Conservation (phyloP, 1,140 invertebrate genomes). For the Aphaenogaster floridana region DNA sequence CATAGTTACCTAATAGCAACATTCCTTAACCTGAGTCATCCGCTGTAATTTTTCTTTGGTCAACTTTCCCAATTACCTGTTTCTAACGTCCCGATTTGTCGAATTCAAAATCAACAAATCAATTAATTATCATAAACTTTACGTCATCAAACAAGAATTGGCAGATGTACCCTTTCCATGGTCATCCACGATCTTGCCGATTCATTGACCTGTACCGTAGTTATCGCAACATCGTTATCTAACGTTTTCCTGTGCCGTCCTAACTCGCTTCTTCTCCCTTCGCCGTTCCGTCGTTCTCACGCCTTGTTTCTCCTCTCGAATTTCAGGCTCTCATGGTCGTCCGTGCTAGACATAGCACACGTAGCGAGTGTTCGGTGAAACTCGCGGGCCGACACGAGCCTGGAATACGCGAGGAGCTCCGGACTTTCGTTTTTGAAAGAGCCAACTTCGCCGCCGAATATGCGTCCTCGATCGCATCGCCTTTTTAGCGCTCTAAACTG, state of each 20-base stretch:
- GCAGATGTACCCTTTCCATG: neutral
- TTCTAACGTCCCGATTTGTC: neutral
- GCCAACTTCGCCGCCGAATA: constrained; percentile 39
- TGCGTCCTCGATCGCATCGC: constrained; percentile 70
- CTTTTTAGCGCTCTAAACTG: constrained; percentile 56
- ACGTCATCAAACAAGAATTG: neutral
- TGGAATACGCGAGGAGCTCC: constrained; percentile 80
- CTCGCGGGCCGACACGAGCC: constrained; percentile 76
- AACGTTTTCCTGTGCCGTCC: constrained; percentile 32
- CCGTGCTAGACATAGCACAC: constrained; percentile 69
- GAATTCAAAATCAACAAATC: neutral
- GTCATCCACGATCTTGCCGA: neutral
- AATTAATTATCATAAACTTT: neutral
- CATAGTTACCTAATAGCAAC: constrained; percentile 40
- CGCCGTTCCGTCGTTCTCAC: constrained; percentile 23
- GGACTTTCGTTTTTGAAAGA: constrained; percentile 82
- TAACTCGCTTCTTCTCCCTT: constrained; percentile 19
- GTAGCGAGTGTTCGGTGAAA: constrained; percentile 79
- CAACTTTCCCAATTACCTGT: constrained; percentile 2
- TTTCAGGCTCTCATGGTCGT: constrained; percentile 70
- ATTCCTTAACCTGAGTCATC: constrained; percentile 44
- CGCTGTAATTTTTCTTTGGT: constrained; percentile 17
- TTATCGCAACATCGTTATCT: constrained; percentile 36
- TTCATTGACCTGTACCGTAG: neutral
- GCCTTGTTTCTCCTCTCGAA: constrained; percentile 53